A percentile compares a stretch with the other conserved stretches of the same genome.
Evolutionary conservation across 2,888 invertebrate genomes (phyloP).

Genomic region (Scaptomyza polygonia): DNA sequence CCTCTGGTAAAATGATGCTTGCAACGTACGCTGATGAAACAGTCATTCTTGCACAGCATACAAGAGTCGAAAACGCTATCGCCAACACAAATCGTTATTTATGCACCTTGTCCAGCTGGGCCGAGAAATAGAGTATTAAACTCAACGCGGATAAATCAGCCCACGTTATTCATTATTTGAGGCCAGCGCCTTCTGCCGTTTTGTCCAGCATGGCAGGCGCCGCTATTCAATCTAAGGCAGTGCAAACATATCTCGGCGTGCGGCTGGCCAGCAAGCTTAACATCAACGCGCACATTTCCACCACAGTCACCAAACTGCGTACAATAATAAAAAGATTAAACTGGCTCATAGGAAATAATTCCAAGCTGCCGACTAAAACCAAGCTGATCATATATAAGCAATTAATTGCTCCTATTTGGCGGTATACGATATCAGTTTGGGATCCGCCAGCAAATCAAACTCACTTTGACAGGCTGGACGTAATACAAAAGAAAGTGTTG

Average conservation of each 20-base stretch:
- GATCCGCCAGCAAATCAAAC: too few species aligned
- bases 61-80: background rate
- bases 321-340: background rate
- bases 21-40: background rate
- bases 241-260: background rate
- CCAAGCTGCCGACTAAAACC: too few species aligned
- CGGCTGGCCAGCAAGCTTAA: background rate
- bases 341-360: background rate
- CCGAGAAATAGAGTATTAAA: background rate
- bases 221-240: background rate
- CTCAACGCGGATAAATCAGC: background rate
- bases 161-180: background rate
- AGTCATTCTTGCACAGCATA: background rate
- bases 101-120: background rate
- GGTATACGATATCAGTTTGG: too few species aligned
- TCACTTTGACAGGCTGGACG: too few species aligned
- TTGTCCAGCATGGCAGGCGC: background rate
- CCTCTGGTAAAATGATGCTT: rapidly evolving
- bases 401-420: too few species aligned
- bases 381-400: too few species aligned
- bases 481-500: too few species aligned
- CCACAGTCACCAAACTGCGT: background rate
- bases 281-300: background rate
- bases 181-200: rapidly evolving
- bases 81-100: background rate